Conservation (phyloP, 2,797 vertebrate genomes). For the Hylomyscus alleni region DNA sequence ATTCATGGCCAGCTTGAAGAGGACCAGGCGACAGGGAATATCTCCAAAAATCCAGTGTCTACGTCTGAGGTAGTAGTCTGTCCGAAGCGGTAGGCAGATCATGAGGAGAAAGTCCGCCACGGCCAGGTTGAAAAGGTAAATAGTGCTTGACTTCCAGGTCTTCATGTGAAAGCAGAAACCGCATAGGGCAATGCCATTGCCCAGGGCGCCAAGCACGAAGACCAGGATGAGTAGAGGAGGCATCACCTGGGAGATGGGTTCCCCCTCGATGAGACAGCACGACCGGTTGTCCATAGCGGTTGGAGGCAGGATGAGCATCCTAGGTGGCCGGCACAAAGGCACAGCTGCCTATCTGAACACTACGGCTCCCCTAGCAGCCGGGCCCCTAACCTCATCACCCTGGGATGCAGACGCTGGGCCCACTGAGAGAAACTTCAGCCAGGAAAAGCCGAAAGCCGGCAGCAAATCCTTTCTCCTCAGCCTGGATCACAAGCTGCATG, state of each 20-base stretch:
- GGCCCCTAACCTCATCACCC: neutral
- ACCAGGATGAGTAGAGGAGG: conserved; percentile 87
- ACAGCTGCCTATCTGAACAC: neutral
- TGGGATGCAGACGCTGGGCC: rapidly evolving
- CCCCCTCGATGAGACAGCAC: conserved; percentile 82
- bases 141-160: conserved; percentile 90
- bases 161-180: conserved; percentile 90
- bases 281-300: conserved; percentile 78
- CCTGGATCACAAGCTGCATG: neutral
- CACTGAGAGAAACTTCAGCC: neutral
- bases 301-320: rapidly evolving
- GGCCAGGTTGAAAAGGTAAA: conserved; percentile 90
- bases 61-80: conserved; percentile 86
- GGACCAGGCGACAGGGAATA: conserved; percentile 85
- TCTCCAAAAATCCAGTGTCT: conserved; percentile 87
- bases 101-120: conserved; percentile 90
- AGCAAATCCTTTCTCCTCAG: neutral
- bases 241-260: conserved; percentile 84
- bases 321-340: rapidly evolving
- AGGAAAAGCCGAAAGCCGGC: neutral
- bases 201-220: conserved; percentile 88
- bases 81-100: conserved; percentile 88
- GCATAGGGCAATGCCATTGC: conserved; percentile 89
- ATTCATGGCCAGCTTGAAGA: conserved; percentile 90
- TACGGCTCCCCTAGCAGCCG: neutral